Percentiles rank a stretch among this genome's conserved stretches.
phyloP scores from a whole-genome alignment of 2,113 vertebrate genomes.

The Gadus chalcogrammus region DNA sequence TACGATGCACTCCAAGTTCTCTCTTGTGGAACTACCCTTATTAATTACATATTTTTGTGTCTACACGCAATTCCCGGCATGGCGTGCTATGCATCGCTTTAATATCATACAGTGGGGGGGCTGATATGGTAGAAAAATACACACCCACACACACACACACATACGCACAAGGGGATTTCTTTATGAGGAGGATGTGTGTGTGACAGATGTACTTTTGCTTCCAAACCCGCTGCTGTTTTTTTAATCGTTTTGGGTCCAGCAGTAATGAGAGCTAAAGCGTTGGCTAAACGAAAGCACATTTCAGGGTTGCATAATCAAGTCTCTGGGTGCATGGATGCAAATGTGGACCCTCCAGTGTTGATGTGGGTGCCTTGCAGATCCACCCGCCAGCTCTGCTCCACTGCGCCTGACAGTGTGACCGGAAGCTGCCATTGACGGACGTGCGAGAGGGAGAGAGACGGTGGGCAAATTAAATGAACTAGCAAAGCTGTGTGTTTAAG shows the following conservation, averaged over 20 bases:
- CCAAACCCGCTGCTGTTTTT: constrained; percentile 29
- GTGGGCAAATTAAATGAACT: too few relatives aligned
- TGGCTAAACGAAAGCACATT: constrained; percentile 54
- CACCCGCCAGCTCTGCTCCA: too few relatives aligned
- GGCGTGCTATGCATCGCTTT: constrained; percentile 1
- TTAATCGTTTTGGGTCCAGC: constrained; percentile 27
- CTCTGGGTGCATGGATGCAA: constrained; percentile 19
- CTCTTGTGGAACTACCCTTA: constrained; percentile 28
- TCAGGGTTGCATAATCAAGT: constrained; percentile 15
- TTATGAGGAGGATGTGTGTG: neutral
- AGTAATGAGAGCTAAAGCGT: constrained; percentile 32
- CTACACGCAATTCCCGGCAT: constrained; percentile 20
- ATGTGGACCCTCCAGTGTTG: constrained; percentile 39
- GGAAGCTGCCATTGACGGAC: too few relatives aligned
- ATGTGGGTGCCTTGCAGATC: constrained; percentile 24
- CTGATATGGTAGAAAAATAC: constrained; percentile 1
- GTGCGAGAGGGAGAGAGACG: too few relatives aligned
- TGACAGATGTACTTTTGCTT: constrained; percentile 32
- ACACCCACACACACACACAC: too few relatives aligned
- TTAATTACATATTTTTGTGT: constrained; percentile 56
- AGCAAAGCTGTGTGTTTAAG: too few relatives aligned
- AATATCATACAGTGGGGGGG: neutral
- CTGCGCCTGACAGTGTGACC: too few relatives aligned
- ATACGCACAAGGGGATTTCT: neutral
- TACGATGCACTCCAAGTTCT: constrained; percentile 16